These are phyloP conservation scores for western clawed frog (Xenopus tropicalis) DNA, from an alignment of 2,113 vertebrate species.

Conservation along the genomic window UCB_Xtro_10.0 CM004450.2:122344001-122344500, in stretches of 20 bases:
- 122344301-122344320: conserved; percentile 9
- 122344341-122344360: conserved; percentile 23
- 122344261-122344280: conserved; percentile 29
- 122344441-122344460: not conserved
- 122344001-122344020: conserved; percentile 13
- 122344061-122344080: conserved; percentile 2
- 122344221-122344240: conserved; percentile 27
- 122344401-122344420: not conserved
- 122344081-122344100: not conserved
- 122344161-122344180: conserved; percentile 25
- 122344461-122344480: conserved; percentile 10
- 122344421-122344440: not conserved
- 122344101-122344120: not conserved
- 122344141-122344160: conserved; percentile 9
- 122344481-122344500: conserved; percentile 17
- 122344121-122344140: conserved; percentile 11
- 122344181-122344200: conserved; percentile 31
- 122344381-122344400: not conserved
- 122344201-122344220: conserved; percentile 12
- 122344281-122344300: conserved; percentile 12
- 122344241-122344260: conserved; percentile 16
- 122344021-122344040: conserved; percentile 11
- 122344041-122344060: conserved; percentile 23
- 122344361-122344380: conserved; percentile 25
- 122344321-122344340: conserved; percentile 23